Percentiles rank a stretch among this genome's conserved stretches.
Conservation (phyloP, 2,888 invertebrate genomes). For the Himalopsyche anomala region DNA sequence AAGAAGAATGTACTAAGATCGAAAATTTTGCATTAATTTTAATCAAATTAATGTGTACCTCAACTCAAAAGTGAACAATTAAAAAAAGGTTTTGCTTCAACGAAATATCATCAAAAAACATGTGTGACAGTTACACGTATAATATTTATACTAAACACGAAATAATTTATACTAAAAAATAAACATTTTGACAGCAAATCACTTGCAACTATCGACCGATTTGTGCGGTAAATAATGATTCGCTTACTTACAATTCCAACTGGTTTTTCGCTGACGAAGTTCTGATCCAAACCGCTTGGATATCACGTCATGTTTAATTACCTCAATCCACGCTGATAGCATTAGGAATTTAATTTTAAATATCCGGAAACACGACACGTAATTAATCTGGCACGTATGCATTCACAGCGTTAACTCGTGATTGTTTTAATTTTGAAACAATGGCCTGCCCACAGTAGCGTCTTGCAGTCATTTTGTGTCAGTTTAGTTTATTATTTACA, state of each 20-base stretch:
- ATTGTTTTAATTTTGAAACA: slow-evolving; percentile 29
- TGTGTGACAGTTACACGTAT: no score
- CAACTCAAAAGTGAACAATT: no score
- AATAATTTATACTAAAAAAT: no score
- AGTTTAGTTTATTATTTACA: neutral
- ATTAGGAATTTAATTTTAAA: slow-evolving; percentile 16
- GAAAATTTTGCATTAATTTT: no score
- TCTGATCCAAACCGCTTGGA: neutral
- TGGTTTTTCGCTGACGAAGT: slow-evolving; percentile 10
- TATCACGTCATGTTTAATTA: slow-evolving; percentile 26
- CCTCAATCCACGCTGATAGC: neutral
- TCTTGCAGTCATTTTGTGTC: neutral
- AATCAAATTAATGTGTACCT: no score
- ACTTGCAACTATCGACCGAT: no score
- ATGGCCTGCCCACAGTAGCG: slow-evolving; percentile 25
- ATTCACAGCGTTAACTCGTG: neutral
- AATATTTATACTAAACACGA: no score
- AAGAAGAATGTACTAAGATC: no score
- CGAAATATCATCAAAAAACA: no score
- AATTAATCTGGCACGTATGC: slow-evolving; percentile 2
- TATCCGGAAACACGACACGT: slow-evolving; percentile 4
- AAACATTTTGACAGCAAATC: no score
- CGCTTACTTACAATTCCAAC: neutral
- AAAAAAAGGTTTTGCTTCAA: no score
- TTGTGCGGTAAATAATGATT: no score